Conservation (phyloP, 1,140 invertebrate genomes). For the Oryctes rhinoceros region DNA sequence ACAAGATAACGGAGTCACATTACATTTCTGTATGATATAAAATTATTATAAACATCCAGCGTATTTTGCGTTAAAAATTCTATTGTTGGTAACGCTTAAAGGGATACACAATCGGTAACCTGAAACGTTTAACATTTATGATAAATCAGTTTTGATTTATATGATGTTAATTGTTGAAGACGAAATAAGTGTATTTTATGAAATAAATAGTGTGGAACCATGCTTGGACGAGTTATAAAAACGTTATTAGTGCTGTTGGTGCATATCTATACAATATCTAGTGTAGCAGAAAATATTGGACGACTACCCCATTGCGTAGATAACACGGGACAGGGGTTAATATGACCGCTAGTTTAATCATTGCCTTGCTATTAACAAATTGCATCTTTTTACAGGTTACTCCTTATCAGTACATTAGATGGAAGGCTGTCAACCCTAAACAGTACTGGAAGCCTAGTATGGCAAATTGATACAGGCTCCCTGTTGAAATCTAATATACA, state of each 20-base stretch:
- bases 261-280: neutral
- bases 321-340: constrained; percentile 45
- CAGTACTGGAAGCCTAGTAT: constrained; percentile 73
- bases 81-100: too few species aligned
- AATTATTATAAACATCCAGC: too few species aligned
- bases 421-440: constrained; percentile 83
- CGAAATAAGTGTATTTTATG: neutral
- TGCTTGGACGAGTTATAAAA: neutral
- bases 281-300: constrained; percentile 41
- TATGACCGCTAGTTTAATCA: neutral
- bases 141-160: neutral
- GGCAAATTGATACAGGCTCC: constrained; percentile 76
- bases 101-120: too few species aligned
- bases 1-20: too few species aligned
- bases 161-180: neutral
- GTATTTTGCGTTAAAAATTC: too few species aligned
- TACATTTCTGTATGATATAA: too few species aligned
- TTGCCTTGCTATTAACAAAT: constrained; percentile 33
- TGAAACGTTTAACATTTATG: neutral
- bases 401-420: constrained; percentile 89
- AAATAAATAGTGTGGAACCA: neutral
- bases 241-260: neutral
- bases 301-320: constrained; percentile 48
- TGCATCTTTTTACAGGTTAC: constrained; percentile 68
- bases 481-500: constrained; percentile 87